Evolutionary conservation across 1,140 invertebrate genomes (phyloP).

Genomic region (Cherax quadricarinatus): DNA sequence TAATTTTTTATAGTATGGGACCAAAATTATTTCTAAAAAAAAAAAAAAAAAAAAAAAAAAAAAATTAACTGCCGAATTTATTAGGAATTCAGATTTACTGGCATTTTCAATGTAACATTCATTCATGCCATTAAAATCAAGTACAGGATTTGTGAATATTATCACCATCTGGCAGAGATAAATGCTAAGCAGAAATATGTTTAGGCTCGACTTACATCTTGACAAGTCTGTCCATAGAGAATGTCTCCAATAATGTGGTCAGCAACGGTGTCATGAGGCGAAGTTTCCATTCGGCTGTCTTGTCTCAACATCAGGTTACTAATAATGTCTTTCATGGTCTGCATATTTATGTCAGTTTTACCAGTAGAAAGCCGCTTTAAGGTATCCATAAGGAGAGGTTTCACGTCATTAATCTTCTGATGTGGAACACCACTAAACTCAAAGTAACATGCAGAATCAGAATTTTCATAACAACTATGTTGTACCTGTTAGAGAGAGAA

Average conservation of each 20-base stretch:
- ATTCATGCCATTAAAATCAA: too few relatives aligned
- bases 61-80: too few relatives aligned
- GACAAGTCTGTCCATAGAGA: constrained; percentile 85
- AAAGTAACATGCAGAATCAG: constrained; percentile 83
- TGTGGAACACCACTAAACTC: constrained; percentile 87
- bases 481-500: constrained; percentile 79
- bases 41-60: too few relatives aligned
- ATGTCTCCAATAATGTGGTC: constrained; percentile 88
- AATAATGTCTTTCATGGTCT: constrained; percentile 85
- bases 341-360: constrained; percentile 82
- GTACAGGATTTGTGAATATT: too few relatives aligned
- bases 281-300: constrained; percentile 85
- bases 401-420: constrained; percentile 82
- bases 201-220: constrained; percentile 82
- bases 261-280: constrained; percentile 86
- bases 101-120: too few relatives aligned
- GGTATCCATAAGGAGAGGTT: constrained; percentile 80
- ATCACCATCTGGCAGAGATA: too few relatives aligned
- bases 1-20: too few relatives aligned
- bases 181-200: neutral
- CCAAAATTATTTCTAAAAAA: too few relatives aligned
- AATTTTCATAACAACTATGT: constrained; percentile 85
- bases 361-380: constrained; percentile 79
- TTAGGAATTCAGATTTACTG: too few relatives aligned
- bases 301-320: constrained; percentile 85